Percentiles rank a stretch among this genome's conserved stretches.
Evolutionary conservation across 2,888 invertebrate species (phyloP).

Genomic region (Quadriops clusia): DNA sequence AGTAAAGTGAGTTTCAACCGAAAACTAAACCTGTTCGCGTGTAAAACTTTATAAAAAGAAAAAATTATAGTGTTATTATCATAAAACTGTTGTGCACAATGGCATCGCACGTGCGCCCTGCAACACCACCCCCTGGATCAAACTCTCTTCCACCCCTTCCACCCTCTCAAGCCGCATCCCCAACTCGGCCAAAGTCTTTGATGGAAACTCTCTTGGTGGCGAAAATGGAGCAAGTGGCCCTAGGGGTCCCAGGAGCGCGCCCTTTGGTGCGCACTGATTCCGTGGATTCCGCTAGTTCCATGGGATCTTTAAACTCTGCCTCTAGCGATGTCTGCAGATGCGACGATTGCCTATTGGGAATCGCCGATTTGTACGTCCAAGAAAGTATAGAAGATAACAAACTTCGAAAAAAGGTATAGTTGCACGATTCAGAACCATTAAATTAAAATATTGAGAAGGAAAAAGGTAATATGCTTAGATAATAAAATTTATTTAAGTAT

Average conservation of each 20-base stretch:
- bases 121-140: conserved; percentile 38
- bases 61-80: too few species aligned
- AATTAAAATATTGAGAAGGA: background rate
- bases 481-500: too few species aligned
- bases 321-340: conserved; percentile 68
- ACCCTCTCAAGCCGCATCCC: conserved; percentile 33
- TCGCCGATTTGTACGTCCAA: conserved; percentile 60
- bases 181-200: conserved; percentile 55
- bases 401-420: conserved; percentile 49
- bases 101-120: conserved; percentile 42
- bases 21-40: too few species aligned
- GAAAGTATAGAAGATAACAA: conserved; percentile 35
- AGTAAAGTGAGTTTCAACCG: too few species aligned
- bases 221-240: conserved; percentile 63
- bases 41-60: too few species aligned
- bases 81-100: too few species aligned
- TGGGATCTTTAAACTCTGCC: conserved; percentile 55
- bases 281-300: conserved; percentile 50
- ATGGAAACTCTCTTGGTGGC: conserved; percentile 73
- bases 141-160: conserved; percentile 26
- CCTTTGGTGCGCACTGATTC: conserved; percentile 61
- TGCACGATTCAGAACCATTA: background rate
- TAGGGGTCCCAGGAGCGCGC: conserved; percentile 25
- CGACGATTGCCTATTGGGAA: conserved; percentile 73
- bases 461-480: background rate